These are phyloP conservation scores for Melitaea athalia DNA, from an alignment of 2,888 invertebrate genomes.

Conservation along the genomic window DNA sequence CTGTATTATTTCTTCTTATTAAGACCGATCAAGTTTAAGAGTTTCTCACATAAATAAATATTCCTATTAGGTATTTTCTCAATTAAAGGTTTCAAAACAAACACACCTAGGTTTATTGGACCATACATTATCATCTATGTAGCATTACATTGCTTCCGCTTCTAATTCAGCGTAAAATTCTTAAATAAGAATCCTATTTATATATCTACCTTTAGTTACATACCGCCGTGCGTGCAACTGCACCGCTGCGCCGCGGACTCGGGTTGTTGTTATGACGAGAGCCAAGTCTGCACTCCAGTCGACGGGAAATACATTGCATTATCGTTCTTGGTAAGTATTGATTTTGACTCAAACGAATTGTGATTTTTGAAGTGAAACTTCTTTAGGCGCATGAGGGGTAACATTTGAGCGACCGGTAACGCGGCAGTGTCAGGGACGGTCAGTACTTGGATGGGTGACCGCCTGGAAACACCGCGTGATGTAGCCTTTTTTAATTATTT, in stretches of 20 bases:
- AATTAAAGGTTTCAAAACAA: too few species aligned
- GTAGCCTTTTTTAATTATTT: too few species aligned
- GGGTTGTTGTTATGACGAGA: conserved; percentile 90
- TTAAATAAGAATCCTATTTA: conserved; percentile 1
- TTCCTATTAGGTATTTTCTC: too few species aligned
- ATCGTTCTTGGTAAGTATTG: conserved; percentile 90
- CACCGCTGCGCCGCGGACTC: conserved; percentile 94
- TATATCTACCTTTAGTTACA: conserved; percentile 75
- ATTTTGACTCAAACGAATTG: neutral
- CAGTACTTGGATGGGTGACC: too few species aligned
- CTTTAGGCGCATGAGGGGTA: too few species aligned
- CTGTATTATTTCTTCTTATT: too few species aligned
- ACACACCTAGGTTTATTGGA: neutral
- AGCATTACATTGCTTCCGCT: neutral
- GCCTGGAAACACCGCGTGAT: too few species aligned
- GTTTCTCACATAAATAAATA: too few species aligned
- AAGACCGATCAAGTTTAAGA: too few species aligned
- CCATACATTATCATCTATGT: neutral
- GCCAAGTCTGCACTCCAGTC: conserved; percentile 89
- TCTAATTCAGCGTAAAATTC: neutral
- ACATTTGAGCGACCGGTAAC: too few species aligned
- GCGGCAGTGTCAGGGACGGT: too few species aligned
- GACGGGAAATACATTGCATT: conserved; percentile 86
- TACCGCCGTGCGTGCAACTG: conserved; percentile 92
- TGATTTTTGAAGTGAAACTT: too few species aligned